Conservation (phyloP, 2,888 invertebrate species). For the Drosophila histrio region DNA sequence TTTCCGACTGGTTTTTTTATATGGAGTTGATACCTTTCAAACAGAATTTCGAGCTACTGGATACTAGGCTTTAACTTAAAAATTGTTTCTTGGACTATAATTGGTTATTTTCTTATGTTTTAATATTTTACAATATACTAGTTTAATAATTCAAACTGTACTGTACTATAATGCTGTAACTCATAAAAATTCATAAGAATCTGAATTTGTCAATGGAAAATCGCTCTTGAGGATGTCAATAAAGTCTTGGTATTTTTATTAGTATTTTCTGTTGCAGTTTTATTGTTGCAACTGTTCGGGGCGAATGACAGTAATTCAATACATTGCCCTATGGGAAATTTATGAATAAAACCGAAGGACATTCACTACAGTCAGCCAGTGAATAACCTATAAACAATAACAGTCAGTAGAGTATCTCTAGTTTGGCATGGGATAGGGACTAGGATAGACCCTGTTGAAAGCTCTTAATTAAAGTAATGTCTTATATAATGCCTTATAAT, state of each 20-base stretch:
- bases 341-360: constrained; percentile 3
- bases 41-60: too few species aligned
- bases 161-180: too few species aligned
- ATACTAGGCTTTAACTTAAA: too few species aligned
- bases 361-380: not conserved
- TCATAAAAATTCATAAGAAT: too few species aligned
- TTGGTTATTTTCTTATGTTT: too few species aligned
- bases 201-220: too few species aligned
- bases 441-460: not conserved
- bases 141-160: too few species aligned
- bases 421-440: not conserved
- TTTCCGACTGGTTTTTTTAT: too few species aligned
- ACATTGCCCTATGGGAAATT: constrained; percentile 26
- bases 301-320: not conserved
- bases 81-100: too few species aligned
- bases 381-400: not conserved
- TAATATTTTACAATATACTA: too few species aligned
- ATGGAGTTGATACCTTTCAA: too few species aligned
- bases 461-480: not conserved
- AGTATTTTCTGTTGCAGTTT: not conserved
- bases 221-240: too few species aligned
- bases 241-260: not conserved
- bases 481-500: not conserved
- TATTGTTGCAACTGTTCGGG: not conserved
- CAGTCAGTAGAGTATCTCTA: not conserved